A percentile compares a stretch with the other conserved stretches of the same genome.
Conservation (phyloP, 2,113 vertebrate species). For the Brienomyrus longianalis region DNA sequence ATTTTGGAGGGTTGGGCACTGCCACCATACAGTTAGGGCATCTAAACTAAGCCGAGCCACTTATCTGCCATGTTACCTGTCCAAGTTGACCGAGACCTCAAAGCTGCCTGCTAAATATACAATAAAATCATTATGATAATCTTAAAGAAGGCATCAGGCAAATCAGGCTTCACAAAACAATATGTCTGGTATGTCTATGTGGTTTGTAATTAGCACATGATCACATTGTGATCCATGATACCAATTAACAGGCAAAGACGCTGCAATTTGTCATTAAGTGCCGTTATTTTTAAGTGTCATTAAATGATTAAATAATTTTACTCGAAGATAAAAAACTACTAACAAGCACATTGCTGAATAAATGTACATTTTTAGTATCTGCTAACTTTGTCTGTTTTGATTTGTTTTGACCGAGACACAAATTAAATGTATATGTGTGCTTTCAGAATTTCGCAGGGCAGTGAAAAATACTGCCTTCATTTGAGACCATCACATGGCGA, state of each 20-base stretch:
- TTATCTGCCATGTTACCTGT: not conserved
- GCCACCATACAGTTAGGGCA: not conserved
- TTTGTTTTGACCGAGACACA: not conserved
- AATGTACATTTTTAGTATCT: not conserved
- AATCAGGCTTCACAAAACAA: not conserved
- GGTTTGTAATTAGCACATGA: not conserved
- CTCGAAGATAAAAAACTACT: not conserved
- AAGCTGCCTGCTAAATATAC: not conserved
- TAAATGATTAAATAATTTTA: not conserved
- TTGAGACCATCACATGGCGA: not conserved
- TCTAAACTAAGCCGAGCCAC: not conserved
- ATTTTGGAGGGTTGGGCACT: not conserved
- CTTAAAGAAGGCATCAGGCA: not conserved
- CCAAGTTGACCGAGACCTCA: not conserved
- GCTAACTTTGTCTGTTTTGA: not conserved
- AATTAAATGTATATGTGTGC: not conserved
- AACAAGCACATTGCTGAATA: not conserved
- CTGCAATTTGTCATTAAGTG: not conserved
- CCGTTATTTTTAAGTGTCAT: not conserved
- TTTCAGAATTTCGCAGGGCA: not conserved
- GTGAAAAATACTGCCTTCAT: not conserved
- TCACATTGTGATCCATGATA: not conserved
- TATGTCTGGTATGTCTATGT: not conserved
- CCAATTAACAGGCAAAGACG: not conserved
- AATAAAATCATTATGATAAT: not conserved